Percentiles rank a stretch among this genome's conserved stretches.
Conservation (phyloP, 2,113 vertebrate genomes). For the Chamaea fasciata region DNA sequence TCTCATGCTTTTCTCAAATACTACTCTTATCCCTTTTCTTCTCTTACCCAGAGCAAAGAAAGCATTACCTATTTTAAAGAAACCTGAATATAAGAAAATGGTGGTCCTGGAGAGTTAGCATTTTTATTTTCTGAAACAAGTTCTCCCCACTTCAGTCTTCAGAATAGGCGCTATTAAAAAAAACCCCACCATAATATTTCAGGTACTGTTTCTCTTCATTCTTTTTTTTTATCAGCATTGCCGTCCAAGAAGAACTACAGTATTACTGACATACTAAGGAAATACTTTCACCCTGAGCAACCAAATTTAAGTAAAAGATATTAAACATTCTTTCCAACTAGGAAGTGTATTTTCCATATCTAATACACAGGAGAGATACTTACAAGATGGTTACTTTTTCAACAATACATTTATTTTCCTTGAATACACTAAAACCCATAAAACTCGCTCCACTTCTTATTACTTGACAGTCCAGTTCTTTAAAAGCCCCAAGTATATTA, state of each 20-base stretch:
- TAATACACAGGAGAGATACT: not conserved
- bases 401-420: not conserved
- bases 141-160: not conserved
- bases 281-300: not conserved
- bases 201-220: not conserved
- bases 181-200: not conserved
- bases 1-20: not conserved
- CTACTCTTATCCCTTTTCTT: not conserved
- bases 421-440: not conserved
- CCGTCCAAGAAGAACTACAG: not conserved
- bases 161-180: not conserved
- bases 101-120: not conserved
- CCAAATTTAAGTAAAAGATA: not conserved
- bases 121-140: not conserved
- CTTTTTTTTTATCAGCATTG: not conserved
- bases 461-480: not conserved
- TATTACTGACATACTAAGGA: not conserved
- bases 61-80: not conserved
- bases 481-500: not conserved
- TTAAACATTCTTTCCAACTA: not conserved
- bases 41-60: not conserved
- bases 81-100: not conserved
- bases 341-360: not conserved
- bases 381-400: not conserved
- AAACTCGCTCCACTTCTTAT: not conserved